A percentile compares a stretch with the other conserved stretches of the same genome.
Conservation (phyloP, 1,140 invertebrate genomes). For the Hylaeus volcanicus region DNA sequence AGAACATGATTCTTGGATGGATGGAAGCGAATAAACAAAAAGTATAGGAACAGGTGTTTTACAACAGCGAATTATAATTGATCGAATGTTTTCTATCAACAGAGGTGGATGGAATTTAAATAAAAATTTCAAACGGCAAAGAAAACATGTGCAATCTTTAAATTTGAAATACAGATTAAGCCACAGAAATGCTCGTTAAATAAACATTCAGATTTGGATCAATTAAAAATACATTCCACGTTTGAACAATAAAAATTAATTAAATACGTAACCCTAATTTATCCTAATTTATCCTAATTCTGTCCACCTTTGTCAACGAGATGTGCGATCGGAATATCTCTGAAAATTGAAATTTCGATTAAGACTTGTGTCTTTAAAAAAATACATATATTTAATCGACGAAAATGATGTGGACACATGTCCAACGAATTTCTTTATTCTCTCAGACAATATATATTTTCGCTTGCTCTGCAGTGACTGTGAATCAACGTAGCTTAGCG, state of each 20-base stretch:
- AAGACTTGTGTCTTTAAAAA: no score
- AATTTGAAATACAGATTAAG: no score
- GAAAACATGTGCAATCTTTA: no score
- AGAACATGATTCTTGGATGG: slow-evolving; percentile 13
- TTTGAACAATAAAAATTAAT: no score
- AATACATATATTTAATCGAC: no score
- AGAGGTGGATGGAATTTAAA: no score
- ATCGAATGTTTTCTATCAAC: background rate
- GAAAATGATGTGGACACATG: background rate
- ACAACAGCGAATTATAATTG: background rate
- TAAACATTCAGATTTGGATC: no score
- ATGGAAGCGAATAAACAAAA: slow-evolving; percentile 13
- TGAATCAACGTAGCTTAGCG: slow-evolving; percentile 53
- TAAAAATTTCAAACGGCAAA: no score
- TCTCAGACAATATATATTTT: slow-evolving; percentile 30
- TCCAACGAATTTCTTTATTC: background rate
- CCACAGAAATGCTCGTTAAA: no score
- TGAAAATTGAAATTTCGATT: background rate
- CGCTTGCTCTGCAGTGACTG: slow-evolving; percentile 44
- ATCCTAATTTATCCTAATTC: no score
- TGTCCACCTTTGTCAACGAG: background rate
- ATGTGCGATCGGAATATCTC: background rate
- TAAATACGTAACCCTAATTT: no score
- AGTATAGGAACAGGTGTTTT: slow-evolving; percentile 5
- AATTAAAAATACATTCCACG: no score